A percentile compares a stretch with the other conserved stretches of the same genome.
Evolutionary conservation across 2,113 vertebrate genomes (phyloP).

Genomic region (Tricholaema leucomelas): DNA sequence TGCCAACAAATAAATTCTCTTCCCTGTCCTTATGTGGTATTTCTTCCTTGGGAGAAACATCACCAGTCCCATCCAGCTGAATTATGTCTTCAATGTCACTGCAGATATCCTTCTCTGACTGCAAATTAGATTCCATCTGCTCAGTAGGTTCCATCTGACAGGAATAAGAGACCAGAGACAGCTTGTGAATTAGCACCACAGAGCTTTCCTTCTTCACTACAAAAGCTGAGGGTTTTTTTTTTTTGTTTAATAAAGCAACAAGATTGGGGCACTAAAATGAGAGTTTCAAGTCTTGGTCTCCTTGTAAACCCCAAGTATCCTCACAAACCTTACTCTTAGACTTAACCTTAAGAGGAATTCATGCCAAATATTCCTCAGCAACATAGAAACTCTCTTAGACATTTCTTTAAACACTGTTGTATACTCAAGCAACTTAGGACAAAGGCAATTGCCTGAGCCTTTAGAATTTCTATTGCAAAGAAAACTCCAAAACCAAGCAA

Average conservation of each 20-base stretch:
- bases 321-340: background rate
- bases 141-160: conserved; percentile 38
- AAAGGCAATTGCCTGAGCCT: background rate
- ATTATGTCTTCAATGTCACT: conserved; percentile 79
- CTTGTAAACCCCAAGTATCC: background rate
- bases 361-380: background rate
- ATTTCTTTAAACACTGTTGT: background rate
- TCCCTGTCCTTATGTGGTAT: conserved; percentile 67
- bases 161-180: conserved; percentile 20
- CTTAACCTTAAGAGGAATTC: background rate
- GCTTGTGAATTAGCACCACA: background rate
- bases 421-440: background rate
- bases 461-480: background rate
- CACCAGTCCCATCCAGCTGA: conserved; percentile 88
- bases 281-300: background rate
- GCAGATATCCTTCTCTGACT: conserved; percentile 46
- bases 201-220: background rate
- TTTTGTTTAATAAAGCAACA: background rate
- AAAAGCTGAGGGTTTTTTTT: background rate
- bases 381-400: background rate
- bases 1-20: conserved; percentile 84
- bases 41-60: conserved; percentile 81
- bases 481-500: background rate
- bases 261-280: background rate
- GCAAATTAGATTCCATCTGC: conserved; percentile 43